A percentile compares a stretch with the other conserved stretches of the same genome.
phyloP scores from a whole-genome alignment of 2,888 invertebrate genomes.

The Drosophila setosimentum region DNA sequence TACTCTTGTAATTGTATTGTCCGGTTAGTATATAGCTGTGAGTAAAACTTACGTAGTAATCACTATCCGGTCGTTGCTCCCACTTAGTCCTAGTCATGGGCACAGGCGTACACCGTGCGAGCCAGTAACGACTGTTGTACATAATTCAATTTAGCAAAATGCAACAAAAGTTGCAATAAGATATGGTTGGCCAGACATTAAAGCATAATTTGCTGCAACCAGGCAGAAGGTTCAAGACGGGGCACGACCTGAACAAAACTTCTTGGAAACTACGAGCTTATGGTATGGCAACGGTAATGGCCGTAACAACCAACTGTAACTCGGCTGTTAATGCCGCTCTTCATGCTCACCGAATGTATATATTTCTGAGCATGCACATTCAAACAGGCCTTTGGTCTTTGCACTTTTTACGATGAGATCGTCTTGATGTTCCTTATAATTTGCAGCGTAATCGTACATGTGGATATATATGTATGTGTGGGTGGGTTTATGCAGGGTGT shows the following conservation, averaged over 20 bases:
- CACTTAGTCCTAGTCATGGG: neutral
- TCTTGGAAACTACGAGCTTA: slow-evolving; percentile 8
- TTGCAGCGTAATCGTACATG: slow-evolving; percentile 20
- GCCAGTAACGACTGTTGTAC: slow-evolving; percentile 20
- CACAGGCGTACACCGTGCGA: neutral
- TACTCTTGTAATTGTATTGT: neutral
- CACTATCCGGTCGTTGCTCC: slow-evolving; percentile 1
- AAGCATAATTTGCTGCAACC: slow-evolving; percentile 67
- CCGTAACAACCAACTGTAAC: slow-evolving; percentile 18
- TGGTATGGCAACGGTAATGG: slow-evolving; percentile 6
- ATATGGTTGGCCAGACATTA: slow-evolving; percentile 62
- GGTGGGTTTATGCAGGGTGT: slow-evolving; percentile 17
- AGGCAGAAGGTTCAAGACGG: slow-evolving; percentile 16
- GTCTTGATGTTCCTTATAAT: slow-evolving; percentile 22
- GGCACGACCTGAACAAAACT: slow-evolving; percentile 7
- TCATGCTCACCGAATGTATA: slow-evolving; percentile 17
- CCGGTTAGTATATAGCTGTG: neutral
- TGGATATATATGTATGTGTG: slow-evolving; percentile 9
- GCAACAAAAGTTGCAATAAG: slow-evolving; percentile 75
- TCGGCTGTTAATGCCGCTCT: slow-evolving; percentile 47
- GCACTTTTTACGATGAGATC: slow-evolving; percentile 33
- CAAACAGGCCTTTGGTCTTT: slow-evolving; percentile 45
- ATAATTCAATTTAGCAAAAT: slow-evolving; percentile 73
- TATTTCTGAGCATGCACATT: slow-evolving; percentile 8
- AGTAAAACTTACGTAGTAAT: neutral